Base-by-base conservation (phyloP, 2,113 vertebrate genomes). In the Alethe diademata region DNA sequence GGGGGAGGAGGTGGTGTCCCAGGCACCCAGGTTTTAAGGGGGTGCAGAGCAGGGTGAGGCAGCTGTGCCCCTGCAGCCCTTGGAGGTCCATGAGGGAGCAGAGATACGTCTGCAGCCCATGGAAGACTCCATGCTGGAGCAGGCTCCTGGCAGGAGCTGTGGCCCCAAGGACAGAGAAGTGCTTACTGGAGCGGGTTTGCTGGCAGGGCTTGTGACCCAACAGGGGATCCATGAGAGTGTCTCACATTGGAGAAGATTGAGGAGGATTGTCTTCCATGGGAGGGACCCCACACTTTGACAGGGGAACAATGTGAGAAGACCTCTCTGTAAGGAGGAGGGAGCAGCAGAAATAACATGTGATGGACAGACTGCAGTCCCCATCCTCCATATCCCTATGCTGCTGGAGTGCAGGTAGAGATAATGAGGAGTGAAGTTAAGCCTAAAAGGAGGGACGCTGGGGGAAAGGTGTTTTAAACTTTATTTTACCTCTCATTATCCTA, bases 211-310 rank as follows among this genome's bases (percentile, higher is more conserved):
- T 42, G 42, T 33, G 17, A 40, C 12, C 31, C 26, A 3, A 2
- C 12, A 4, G 9, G 3, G 11, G 19, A 65, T 40, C 33, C 8
- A 6, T 33, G 11, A 40, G 15, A 33, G 8, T 26, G 23, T 38
- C 14, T 33, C 12, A 58, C 4, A 28, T 2, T 28, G 23, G 14
- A 57, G 11, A 73, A 57, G 3, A 24, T 50, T 23, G 3, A 12
- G 28, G 12, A 51, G 19, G 12, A 38, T 11, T 66, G 6, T 51
- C 4, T 51, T 9, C 33, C 6, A 2, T 11, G 6, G 18, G 14
- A 50, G 5, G 5, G 8, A n/a, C 6, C 2, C 7, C 15, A 36
- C 0, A 0, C 19, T 66, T 58, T 10, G 17, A 12, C 12, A 72
- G 13, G 5, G 13, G 8, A 28, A 28, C 4, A 28, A 12, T 19